Conservation (phyloP, 1,140 invertebrate genomes). For the Platyscapa corneri region DNA sequence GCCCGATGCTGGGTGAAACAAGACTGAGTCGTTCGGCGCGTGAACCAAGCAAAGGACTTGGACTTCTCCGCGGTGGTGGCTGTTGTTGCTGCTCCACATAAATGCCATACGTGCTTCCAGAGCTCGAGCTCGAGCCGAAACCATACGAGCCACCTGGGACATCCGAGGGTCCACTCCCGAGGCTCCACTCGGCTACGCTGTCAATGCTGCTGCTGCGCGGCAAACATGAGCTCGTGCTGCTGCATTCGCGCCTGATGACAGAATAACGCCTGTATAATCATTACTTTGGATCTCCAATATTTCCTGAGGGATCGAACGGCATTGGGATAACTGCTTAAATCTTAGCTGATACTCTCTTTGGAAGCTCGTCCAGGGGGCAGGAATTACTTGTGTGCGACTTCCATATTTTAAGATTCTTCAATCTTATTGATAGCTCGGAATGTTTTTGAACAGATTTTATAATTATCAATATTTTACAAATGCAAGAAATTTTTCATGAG, state of each 20-base stretch:
- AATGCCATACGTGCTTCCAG: conserved; percentile 63
- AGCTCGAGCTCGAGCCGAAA: conserved; percentile 56
- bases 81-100: conserved; percentile 56
- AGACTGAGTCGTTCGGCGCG: conserved; percentile 77
- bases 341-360: no score
- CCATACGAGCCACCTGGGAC: conserved; percentile 53
- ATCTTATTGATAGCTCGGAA: background rate
- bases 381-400: background rate
- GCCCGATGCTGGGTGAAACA: conserved; percentile 82
- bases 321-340: no score
- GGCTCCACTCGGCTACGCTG: conserved; percentile 71
- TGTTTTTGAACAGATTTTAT: no score
- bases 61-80: conserved; percentile 67
- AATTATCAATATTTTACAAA: background rate
- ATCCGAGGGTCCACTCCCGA: conserved; percentile 46
- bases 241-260: conserved; percentile 50
- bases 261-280: background rate
- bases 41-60: conserved; percentile 70
- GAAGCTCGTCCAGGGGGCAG: no score
- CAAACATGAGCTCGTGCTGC: conserved; percentile 65
- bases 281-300: no score
- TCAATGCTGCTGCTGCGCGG: conserved; percentile 89
- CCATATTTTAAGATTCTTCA: background rate
- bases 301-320: no score
- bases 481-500: no score